phyloP scores from a whole-genome alignment of 2,113 vertebrate species.

The Dicaeum eximium region DNA sequence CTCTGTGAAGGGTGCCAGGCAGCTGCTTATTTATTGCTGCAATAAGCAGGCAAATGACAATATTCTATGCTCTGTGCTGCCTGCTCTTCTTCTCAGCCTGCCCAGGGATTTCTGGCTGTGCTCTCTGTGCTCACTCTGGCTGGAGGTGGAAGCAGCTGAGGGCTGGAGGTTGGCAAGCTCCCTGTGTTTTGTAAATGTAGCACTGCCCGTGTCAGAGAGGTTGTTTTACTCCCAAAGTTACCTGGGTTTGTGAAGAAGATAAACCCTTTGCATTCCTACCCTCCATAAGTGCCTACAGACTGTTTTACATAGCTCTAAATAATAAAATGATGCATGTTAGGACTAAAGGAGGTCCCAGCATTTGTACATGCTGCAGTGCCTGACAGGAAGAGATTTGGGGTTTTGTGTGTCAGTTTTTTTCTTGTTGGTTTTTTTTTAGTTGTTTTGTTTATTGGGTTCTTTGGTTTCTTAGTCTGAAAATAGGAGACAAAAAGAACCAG shows the following conservation, averaged over 20 bases:
- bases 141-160: background rate
- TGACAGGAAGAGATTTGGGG: background rate
- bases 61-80: background rate
- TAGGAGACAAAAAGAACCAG: background rate
- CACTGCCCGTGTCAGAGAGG: background rate
- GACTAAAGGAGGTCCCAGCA: background rate
- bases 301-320: background rate
- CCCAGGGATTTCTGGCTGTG: background rate
- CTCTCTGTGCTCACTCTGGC: background rate
- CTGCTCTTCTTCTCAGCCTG: background rate
- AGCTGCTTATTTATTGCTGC: background rate
- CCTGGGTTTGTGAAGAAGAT: background rate
- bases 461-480: background rate
- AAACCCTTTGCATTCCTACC: background rate
- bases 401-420: background rate
- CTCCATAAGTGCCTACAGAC: background rate
- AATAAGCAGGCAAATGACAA: background rate
- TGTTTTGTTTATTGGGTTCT: background rate
- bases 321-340: background rate
- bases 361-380: background rate
- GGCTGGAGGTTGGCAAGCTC: background rate
- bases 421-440: background rate
- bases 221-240: background rate
- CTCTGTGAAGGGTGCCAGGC: background rate
- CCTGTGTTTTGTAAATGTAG: background rate